These are phyloP conservation scores for Chaetodon trifascialis DNA, from an alignment of 2,113 vertebrate species.

Conservation along the genomic window DNA sequence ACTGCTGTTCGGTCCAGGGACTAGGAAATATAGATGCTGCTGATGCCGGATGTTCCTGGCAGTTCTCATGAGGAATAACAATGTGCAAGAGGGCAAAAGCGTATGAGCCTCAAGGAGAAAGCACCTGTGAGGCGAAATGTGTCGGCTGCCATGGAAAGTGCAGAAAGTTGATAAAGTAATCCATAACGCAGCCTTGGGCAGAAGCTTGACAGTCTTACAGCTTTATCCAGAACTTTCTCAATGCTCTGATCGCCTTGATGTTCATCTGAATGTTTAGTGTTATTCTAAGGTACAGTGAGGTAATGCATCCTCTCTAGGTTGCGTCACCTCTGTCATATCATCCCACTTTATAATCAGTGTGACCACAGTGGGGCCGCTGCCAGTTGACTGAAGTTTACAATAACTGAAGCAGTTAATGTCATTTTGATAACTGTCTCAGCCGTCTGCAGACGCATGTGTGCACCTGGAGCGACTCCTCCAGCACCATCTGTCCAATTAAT, in stretches of 20 bases:
- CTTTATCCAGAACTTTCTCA: background rate
- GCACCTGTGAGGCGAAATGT: slow-evolving; percentile 1
- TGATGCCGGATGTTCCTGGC: background rate
- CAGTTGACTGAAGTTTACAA: slow-evolving; percentile 21
- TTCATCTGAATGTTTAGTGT: background rate
- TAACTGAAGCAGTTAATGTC: slow-evolving; percentile 37
- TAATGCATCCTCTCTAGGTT: slow-evolving; percentile 34
- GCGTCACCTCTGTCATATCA: slow-evolving; percentile 27
- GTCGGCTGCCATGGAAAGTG: background rate
- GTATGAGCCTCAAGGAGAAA: background rate
- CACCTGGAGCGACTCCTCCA: slow-evolving; percentile 26
- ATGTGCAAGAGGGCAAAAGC: background rate
- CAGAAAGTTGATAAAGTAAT: background rate
- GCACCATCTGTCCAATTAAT: slow-evolving; percentile 30
- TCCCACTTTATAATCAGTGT: slow-evolving; percentile 42
- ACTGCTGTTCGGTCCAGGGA: background rate
- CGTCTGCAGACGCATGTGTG: slow-evolving; percentile 23
- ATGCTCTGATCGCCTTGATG: background rate
- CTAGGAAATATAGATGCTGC: background rate
- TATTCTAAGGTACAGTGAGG: slow-evolving; percentile 24
- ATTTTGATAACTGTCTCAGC: slow-evolving; percentile 32
- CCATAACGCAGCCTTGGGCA: background rate
- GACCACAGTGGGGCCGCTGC: background rate
- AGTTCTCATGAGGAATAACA: background rate
- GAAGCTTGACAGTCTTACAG: background rate